Evolutionary conservation across 2,113 vertebrate genomes (phyloP).

Genomic region (Dendrocopos noguchii): DNA sequence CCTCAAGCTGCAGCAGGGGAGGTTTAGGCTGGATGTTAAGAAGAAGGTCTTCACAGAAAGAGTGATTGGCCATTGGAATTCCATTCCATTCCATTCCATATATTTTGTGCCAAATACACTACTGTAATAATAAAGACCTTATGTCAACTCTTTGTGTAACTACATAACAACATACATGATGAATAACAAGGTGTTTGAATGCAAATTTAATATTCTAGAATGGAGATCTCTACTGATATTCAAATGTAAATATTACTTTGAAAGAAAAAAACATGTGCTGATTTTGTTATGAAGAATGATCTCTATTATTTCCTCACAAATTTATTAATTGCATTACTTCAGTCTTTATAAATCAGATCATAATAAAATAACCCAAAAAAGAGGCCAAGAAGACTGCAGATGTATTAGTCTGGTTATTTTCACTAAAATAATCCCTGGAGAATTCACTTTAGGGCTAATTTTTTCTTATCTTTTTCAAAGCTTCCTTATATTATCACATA

Average conservation of each 20-base stretch:
- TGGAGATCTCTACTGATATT: neutral
- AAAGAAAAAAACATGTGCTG: neutral
- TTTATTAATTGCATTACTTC: neutral
- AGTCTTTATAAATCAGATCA: neutral
- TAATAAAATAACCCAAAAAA: neutral
- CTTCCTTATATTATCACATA: neutral
- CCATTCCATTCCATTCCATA: too few species aligned
- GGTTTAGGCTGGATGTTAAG: too few species aligned
- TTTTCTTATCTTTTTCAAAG: neutral
- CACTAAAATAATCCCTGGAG: neutral
- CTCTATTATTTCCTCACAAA: neutral
- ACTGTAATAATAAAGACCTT: neutral
- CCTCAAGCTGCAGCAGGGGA: too few species aligned
- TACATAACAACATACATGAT: neutral
- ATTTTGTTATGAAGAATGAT: constrained; percentile 5
- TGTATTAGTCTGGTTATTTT: neutral
- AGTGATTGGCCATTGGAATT: too few species aligned
- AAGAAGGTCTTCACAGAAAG: too few species aligned
- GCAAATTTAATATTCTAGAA: neutral
- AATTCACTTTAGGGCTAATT: neutral
- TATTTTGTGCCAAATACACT: neutral
- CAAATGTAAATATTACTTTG: constrained; percentile 11
- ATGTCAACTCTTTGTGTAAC: neutral
- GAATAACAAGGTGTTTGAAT: constrained; percentile 6
- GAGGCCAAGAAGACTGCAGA: neutral